Conservation (phyloP, 1,140 invertebrate species). For the Macrobrachium nipponense region DNA sequence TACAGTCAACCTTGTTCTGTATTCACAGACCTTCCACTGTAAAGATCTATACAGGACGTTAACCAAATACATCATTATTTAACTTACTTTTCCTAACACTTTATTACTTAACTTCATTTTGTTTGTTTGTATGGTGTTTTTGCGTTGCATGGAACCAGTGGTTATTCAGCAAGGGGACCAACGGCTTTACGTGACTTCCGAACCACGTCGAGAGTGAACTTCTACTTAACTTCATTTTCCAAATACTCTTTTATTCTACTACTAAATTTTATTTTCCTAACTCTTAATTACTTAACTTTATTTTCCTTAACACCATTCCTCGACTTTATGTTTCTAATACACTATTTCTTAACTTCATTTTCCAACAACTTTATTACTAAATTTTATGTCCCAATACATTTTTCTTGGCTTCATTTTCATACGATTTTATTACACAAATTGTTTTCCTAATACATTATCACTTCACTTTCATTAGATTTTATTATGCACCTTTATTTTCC, state of each 20-base stretch:
- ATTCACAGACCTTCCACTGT: not conserved
- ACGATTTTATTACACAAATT: no score
- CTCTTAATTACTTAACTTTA: not conserved
- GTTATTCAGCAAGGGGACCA: no score
- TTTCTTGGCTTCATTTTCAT: no score
- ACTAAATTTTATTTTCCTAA: not conserved
- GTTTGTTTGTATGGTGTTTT: no score
- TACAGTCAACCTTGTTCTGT: not conserved
- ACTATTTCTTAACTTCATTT: no score
- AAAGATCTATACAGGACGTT: not conserved
- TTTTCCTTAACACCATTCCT: not conserved
- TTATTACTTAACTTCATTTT: not conserved
- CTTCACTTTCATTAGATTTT: no score
- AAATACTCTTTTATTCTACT: not conserved
- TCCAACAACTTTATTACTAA: no score
- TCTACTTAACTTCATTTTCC: not conserved
- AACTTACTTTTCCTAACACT: constrained; percentile 1
- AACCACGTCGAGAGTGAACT: no score
- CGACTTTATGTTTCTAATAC: not conserved
- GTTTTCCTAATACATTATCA: not conserved
- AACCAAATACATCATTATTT: not conserved
- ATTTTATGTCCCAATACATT: not conserved
- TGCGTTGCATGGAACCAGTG: no score
- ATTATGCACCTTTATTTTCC: no score
- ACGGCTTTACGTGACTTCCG: no score